A percentile compares a stretch with the other conserved stretches of the same genome.
Evolutionary conservation across 2,113 vertebrate genomes (phyloP).

Genomic region (Chamaetylas fuelleborni): DNA sequence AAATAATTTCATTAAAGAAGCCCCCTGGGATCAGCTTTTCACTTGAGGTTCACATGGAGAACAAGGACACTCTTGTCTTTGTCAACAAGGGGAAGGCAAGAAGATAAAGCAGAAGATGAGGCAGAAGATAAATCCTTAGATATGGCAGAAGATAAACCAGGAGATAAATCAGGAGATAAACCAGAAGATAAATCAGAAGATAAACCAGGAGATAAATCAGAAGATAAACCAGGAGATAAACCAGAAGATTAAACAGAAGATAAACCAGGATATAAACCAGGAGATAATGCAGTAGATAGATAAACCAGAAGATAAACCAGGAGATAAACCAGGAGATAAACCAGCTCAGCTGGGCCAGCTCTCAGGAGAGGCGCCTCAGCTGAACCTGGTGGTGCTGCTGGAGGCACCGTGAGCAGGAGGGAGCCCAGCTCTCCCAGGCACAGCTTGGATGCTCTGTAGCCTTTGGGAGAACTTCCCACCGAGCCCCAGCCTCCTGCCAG

Average conservation of each 20-base stretch:
- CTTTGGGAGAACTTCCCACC: neutral
- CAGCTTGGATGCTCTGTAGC: neutral
- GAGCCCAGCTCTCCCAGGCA: neutral
- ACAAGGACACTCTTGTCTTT: neutral
- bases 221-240: neutral
- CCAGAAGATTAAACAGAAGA: rapidly evolving
- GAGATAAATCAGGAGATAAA: neutral
- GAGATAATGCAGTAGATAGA: neutral
- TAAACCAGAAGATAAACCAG: neutral
- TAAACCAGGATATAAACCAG: neutral
- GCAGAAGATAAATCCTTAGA: no score
- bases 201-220: neutral
- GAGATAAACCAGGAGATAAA: neutral
- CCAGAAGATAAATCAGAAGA: neutral
- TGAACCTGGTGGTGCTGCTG: neutral
- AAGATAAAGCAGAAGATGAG: neutral
- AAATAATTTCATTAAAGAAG: neutral
- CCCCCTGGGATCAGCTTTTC: neutral
- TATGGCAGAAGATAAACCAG: no score
- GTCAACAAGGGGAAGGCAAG: neutral
- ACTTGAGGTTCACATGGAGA: neutral
- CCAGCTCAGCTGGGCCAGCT: neutral
- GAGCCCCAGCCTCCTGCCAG: neutral
- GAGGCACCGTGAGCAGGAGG: neutral
- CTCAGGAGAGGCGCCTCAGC: neutral